Base-by-base conservation (phyloP, 2,888 invertebrate species). In the Brachylomia viminalis region DNA sequence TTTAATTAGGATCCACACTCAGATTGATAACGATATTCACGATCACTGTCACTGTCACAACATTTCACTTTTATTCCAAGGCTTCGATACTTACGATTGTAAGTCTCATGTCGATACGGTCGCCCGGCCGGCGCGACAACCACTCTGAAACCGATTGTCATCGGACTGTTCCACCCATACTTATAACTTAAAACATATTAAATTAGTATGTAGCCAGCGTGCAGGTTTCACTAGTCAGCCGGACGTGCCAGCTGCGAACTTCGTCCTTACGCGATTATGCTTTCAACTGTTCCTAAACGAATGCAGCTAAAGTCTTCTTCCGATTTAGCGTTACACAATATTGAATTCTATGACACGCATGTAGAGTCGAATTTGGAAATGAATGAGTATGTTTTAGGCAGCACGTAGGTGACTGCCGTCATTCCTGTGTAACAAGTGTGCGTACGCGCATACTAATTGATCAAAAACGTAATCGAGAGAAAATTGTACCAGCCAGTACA, bases 391-490 rank as follows among this genome's bases (percentile, higher is more conserved):
- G 75, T 84, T 82, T 87, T 86, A 83, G 87, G 87, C 82, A 79
- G 85, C 94, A 93, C 92, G 93, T 93, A 90, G 87, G 82, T 80
- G 79, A 92, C 90, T 95, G 94, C 92, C 94, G 95, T 95, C 95
- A 96, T 95, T 92, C 93, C 89, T 91, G 95, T 92, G 96, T 96
- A 95, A 96, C 95, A 93, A 85, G 91, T 85, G 89, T 88, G 92
- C 90, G 88, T 83, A 82, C 82, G 84, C 90, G 95, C 95, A 96
- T 96, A 94, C 92, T 84, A 94, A 96, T 93, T 87, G 85, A 91
- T 92, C 85, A 88, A 88, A 90, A 92, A 94, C 95, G 96, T 96
- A 96, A 96, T 95, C 93, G 91, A 92, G 95, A 93, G 96, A 96
- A 96, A 96, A 96, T 94, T 94, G 93, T 95, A 94, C 90, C 92